Conservation (phyloP, 1,140 invertebrate genomes). For the Caerostris extrusa region DNA sequence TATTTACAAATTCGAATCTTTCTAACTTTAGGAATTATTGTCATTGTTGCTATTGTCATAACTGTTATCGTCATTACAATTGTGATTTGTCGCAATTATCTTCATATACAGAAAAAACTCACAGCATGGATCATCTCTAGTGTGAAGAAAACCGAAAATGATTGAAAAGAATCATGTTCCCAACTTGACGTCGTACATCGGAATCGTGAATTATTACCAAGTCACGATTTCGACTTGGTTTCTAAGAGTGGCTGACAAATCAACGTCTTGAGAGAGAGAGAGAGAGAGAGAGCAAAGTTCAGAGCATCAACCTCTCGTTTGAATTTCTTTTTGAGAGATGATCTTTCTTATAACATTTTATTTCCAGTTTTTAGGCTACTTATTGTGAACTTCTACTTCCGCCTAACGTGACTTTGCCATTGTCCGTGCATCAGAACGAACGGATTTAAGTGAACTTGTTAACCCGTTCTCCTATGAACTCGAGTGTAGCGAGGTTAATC, state of each 20-base stretch:
- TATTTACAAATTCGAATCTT: too few relatives aligned
- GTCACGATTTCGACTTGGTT: constrained; percentile 43
- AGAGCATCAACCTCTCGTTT: constrained; percentile 32
- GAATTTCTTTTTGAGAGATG: background rate
- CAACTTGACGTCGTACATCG: background rate
- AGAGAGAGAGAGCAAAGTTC: background rate
- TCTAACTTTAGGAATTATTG: too few relatives aligned
- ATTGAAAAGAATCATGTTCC: background rate
- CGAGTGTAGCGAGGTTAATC: background rate
- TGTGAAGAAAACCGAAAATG: too few relatives aligned
- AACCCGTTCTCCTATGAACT: constrained; percentile 4
- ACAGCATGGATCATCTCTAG: too few relatives aligned
- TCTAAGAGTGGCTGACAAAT: background rate
- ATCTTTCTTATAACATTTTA: background rate
- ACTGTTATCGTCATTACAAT: too few relatives aligned
- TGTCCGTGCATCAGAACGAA: background rate
- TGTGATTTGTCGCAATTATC: too few relatives aligned
- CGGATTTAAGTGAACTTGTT: background rate
- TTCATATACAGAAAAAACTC: too few relatives aligned
- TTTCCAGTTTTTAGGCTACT: background rate
- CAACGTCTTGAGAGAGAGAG: background rate
- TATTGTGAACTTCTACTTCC: background rate
- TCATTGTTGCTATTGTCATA: too few relatives aligned
- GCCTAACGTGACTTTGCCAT: background rate
- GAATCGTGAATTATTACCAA: constrained; percentile 21